Evolutionary conservation across 2,113 vertebrate genomes (phyloP).

Genomic region (Sitta europaea): DNA sequence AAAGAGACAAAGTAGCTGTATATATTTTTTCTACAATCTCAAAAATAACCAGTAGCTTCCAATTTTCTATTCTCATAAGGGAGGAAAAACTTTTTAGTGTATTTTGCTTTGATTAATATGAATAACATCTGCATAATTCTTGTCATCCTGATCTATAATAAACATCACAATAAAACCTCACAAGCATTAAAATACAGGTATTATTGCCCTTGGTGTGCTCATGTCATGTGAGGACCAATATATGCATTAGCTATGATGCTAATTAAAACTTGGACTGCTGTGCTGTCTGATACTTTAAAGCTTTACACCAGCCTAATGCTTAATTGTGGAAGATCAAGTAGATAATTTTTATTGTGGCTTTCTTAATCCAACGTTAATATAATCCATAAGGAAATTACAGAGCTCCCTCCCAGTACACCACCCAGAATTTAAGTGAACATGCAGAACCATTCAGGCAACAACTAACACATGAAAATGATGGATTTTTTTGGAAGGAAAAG

Average conservation of each 20-base stretch:
- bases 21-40: neutral
- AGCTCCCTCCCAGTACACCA: neutral
- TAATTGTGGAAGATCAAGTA: neutral
- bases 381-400: neutral
- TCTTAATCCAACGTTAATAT: neutral
- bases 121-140: neutral
- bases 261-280: neutral
- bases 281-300: neutral
- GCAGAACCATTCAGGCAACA: neutral
- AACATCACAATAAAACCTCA: neutral
- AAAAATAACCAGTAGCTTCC: neutral
- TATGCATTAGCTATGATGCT: neutral
- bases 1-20: neutral
- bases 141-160: neutral
- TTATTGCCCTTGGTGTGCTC: neutral
- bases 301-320: conserved; percentile 1
- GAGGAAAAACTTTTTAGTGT: neutral
- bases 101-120: neutral
- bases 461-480: neutral
- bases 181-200: neutral
- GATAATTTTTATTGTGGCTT: neutral
- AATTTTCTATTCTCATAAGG: neutral
- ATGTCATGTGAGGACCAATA: neutral
- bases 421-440: neutral
- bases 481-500: neutral